Base-by-base conservation (phyloP, 2,888 invertebrate genomes). In the Petrolisthes manimaculis region DNA sequence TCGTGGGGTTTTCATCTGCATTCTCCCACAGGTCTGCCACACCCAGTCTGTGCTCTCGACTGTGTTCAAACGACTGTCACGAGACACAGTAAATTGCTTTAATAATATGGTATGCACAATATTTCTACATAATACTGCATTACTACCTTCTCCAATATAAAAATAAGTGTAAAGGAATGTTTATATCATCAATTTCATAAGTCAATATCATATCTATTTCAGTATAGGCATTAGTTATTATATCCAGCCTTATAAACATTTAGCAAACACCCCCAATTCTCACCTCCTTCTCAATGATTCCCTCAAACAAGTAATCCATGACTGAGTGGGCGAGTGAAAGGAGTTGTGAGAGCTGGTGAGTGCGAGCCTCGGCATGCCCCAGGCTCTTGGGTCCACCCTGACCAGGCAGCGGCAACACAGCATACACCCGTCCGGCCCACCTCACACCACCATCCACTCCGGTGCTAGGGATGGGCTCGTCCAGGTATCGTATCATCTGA, bases 271-370 rank as follows among this genome's bases (percentile, higher is more conserved):
- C 37, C 8, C 37, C 8, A 21, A 6, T 53, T 12, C 80, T 88
- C 77, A 88, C 88, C 84, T 88, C 88, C 37, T 84, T 84, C 75
- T 88, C 88, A 8, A 88, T n/a, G 54, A 88, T 74, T 0, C 88
- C 88, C 21, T 88, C 88, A 53, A 88, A 81, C 5, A 88, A 69
- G 12, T 53, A 54, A 67, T 88, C 88, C 88, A 88, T 88, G 14
- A 84, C 61, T 4, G 56, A 71, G 56, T 88, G 88, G 12, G 84
- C 74, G 4, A 88, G 67, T 37, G 84, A 80, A 5, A 88, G 18
- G 8, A 88, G 88, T 8, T 69, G 84, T 51, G 75, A 37, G 8
- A 88, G 75, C 79, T 81, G 88, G 18, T 77, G 51, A 12, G 84
- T 84, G 54, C 84, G 80, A 4, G 88, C 88, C 54, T 88, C 88